Base-by-base conservation (phyloP, 2,113 vertebrate species). In the Eudyptes chrysolophus region DNA sequence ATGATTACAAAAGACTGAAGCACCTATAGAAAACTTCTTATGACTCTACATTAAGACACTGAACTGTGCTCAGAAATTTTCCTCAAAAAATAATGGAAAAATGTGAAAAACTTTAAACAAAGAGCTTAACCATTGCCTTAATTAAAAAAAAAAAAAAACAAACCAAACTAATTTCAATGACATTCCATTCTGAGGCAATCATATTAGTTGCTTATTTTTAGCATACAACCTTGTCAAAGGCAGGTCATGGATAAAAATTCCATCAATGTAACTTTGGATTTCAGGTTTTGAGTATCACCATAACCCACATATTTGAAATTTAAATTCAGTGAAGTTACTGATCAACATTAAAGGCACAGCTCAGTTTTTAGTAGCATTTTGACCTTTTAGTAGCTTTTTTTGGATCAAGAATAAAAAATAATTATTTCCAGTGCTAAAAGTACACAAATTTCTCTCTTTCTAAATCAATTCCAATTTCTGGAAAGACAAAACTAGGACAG, bases 101-200 rank as follows among this genome's bases (percentile, higher is more conserved):
- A 64, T 17, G 2, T 4, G 36, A 52, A 70, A 40, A 7, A 2
- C 2, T 40, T 46, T 40, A 49, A 36, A 55, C 55, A 32, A 54
- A 74, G 21, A 40, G 1, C 6, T 29, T 38, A 62, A 65, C 8
- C 1, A 0, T 10, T 34, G 4, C 1, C 29, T 40, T 65, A 44
- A 20, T 42, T 8, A 29, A 34, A 54, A 54, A 61, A 80, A 57
- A n/a, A 6, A 48, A 15, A 36, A 36, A 36, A 36, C 36, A 36
- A 36, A 36, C 36, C 36, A 36, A 36, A 36, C 6, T 52, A 38
- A 55, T 42, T 57, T 51, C 5, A 52, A 16, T 17, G 3, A n/a
- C 54, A 42, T 18, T 84, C 5, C 5, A 26, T 46, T 58, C 13
- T 54, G 4, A 80, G 12, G 3, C 21, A 84, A 52, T 48, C 13